Evolutionary conservation across 2,797 vertebrate species (phyloP), one percentile per base, ranked within the genome.

Genomic region (Microhierax caerulescens): DNA sequence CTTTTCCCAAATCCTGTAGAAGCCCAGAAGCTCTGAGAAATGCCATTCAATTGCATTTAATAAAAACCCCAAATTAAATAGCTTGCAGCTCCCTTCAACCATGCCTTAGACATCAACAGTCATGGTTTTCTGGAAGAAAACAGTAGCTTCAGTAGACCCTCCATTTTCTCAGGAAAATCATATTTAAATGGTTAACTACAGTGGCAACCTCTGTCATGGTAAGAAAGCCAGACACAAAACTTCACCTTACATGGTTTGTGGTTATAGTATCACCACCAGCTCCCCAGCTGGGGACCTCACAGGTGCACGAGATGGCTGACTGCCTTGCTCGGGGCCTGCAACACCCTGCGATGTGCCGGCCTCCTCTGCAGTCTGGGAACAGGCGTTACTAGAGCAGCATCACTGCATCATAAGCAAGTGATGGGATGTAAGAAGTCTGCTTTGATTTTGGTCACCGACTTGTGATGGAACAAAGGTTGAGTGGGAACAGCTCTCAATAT

Each of bases 231-330:
- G 13, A 37, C 27, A 39, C 28, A 65, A 48, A 61, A 53, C 0
- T n/a, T 53, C 36, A 64, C 9, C 9, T 51, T 65, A n/a, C 5
- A 8, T 51, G 50, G 77, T 67, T 56, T 67, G 48, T 74, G 43
- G 39, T 74, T 80, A 37, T 11, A 22, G 3, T 20, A 28, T 45
- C 47, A 64, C 37, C 36, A 54, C 12, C 59, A 65, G 21, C 7
- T 51, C n/a, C 56, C 19, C 72, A 80, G 37, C 30, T 65, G 56
- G n/a, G 20, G 19, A 63, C 12, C 20, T 78, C 70, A 70, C 39
- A 56, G 13, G 43, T 50, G n/a, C 30, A 59, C n/a, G 2, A 0
- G 2, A 27, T 18, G 6, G 73, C 30, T 0, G 3, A 9, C 13
- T 63, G 22, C 56, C n/a, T 68, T 10, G 1, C 32, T 47, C 51